Percentiles rank a stretch among this genome's conserved stretches.
Evolutionary conservation across 2,797 vertebrate genomes (phyloP).

Genomic region (Cryptoblepharus egeriae): DNA sequence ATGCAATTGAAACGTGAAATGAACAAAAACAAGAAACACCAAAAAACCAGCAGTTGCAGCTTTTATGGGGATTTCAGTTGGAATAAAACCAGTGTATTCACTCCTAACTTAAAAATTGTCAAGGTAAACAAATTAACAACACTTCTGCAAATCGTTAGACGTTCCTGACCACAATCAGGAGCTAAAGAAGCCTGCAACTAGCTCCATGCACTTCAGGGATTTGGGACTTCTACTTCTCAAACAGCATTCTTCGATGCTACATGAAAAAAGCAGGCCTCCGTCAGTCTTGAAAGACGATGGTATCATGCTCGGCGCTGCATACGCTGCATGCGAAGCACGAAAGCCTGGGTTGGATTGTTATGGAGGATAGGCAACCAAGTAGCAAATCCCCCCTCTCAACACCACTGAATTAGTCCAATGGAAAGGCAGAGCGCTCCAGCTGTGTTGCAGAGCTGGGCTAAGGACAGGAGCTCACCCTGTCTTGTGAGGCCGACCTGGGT

Average conservation of each 20-base stretch:
- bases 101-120: constrained; percentile 10
- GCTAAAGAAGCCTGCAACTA: not conserved
- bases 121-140: constrained; percentile 12
- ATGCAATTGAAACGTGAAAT: constrained; percentile 19
- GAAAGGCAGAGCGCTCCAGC: too few species aligned
- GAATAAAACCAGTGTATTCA: not conserved
- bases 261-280: too few species aligned
- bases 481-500: too few species aligned
- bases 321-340: too few species aligned
- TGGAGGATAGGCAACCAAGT: too few species aligned
- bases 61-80: not conserved
- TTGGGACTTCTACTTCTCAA: not conserved
- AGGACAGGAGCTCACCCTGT: too few species aligned
- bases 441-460: too few species aligned
- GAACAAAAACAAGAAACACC: not conserved
- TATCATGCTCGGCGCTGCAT: too few species aligned
- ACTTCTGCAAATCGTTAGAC: constrained; percentile 30
- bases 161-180: constrained; percentile 18
- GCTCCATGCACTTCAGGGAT: not conserved
- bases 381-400: too few species aligned
- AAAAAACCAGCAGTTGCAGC: not conserved
- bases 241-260: not conserved
- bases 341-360: too few species aligned
- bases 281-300: too few species aligned
- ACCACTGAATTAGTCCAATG: too few species aligned